These are phyloP conservation scores for human DNA, from an alignment of 2,113 vertebrate species.

Conservation along the genomic window DNA sequence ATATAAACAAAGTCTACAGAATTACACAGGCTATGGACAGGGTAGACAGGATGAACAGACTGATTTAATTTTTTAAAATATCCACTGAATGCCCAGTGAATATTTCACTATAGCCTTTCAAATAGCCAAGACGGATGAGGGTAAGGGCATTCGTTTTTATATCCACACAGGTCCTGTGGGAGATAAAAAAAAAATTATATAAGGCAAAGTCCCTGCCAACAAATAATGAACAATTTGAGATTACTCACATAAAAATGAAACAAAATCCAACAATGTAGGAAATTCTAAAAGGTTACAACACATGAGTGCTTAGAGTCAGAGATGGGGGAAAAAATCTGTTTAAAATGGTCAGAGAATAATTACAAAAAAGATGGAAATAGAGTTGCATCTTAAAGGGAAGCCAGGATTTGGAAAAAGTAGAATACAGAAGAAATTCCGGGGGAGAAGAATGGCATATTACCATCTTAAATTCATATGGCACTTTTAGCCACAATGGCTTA, in stretches of 20 bases:
- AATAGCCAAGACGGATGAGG: conserved; percentile 47
- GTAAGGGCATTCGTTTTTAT: conserved; percentile 35
- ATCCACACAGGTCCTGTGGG: conserved; percentile 55
- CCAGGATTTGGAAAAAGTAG: background rate
- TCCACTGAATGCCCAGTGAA: conserved; percentile 42
- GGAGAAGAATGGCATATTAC: background rate
- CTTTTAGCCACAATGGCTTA: background rate
- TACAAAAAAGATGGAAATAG: conserved; percentile 15
- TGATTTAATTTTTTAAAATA: conserved; percentile 47
- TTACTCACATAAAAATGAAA: conserved; percentile 37
- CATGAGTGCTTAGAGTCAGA: background rate
- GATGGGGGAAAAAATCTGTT: background rate
- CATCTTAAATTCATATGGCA: background rate
- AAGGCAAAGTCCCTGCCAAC: conserved; percentile 52
- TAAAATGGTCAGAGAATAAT: conserved; percentile 22
- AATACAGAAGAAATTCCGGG: background rate
- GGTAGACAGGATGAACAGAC: background rate
- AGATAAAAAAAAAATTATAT: conserved; percentile 11
- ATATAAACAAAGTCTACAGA: background rate
- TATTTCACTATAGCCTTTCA: conserved; percentile 60
- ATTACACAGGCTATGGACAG: conserved; percentile 10
- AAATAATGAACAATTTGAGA: conserved; percentile 34
- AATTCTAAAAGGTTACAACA: conserved; percentile 14
- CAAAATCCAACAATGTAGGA: background rate
- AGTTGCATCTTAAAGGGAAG: background rate